Evolutionary conservation across 2,888 invertebrate genomes (phyloP), one percentile per base, ranked within the genome.

Genomic region (Fissipunctia ypsillon): DNA sequence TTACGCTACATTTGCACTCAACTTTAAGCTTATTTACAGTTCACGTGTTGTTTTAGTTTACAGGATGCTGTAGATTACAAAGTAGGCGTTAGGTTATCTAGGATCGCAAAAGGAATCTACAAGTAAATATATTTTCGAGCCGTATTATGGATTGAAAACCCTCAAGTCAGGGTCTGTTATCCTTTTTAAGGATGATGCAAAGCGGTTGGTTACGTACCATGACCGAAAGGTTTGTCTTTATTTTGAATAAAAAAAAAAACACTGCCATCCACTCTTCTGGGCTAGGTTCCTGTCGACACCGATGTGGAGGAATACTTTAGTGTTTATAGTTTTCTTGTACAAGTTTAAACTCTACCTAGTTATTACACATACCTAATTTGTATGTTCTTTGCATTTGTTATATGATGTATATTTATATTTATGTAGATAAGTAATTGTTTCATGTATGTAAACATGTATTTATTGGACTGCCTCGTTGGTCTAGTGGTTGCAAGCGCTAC

Each of bases 11-110:
- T 78, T 56, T 61, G 22, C 77, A 19, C 78, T 69, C n/a, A 68
- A 68, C 43, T 77, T 68, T 68, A 43, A 77, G 69, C 68, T 74
- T 74, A 77, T 77, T 68, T 68, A 74, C 68, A 57, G 77, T 50
- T 74, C 7, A 41, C 68, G 41, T 69, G 31, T 69, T 61, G 78
- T 52, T 78, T 48, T 78, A 78, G 54, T 76, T 76, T 7, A 31
- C 25, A 73, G 31, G 54, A 67, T 48, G 16, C 43, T 43, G 16
- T 56, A 56, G 56, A 41, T 31, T 76, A 66, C 0, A 43, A 70
- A n/a, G 35, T 48, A 56, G 48, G 22, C 25, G 31, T 77, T 25
- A 12, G 12, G 38, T 41, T 73, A 9, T 25, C 12, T 45, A 48
- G 48, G 22, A 16, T 16, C 16, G 16, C 25, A 25, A 54, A 35